A percentile compares a stretch with the other conserved stretches of the same genome.
Conservation (phyloP, 92 coral and sea anemone genomes). For the Nematostella vectensis region DNA sequence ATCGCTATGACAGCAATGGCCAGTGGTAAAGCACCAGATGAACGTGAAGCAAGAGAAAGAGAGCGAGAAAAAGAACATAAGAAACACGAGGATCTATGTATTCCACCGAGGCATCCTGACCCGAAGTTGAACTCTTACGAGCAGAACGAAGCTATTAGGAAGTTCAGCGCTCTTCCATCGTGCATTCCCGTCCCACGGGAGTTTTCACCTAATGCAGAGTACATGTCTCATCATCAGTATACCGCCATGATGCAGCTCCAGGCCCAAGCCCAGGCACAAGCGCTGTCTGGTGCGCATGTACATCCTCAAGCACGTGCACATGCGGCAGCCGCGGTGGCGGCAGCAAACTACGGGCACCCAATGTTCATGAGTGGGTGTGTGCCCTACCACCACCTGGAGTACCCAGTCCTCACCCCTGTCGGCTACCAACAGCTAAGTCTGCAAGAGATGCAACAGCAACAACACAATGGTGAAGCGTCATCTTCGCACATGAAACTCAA, state of each 20-base stretch:
- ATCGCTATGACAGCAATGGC: constrained; percentile 46
- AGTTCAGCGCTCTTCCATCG: constrained; percentile 47
- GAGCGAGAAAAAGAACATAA: constrained; percentile 30
- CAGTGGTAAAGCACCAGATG: constrained; percentile 30
- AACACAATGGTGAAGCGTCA: constrained; percentile 59
- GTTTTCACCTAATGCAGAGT: constrained; percentile 49
- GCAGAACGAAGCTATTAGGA: constrained; percentile 80
- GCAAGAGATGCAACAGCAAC: constrained; percentile 49
- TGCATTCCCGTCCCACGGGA: constrained; percentile 57
- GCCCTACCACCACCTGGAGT: constrained; percentile 56
- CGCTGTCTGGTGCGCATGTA: constrained; percentile 25
- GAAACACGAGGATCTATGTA: constrained; percentile 33
- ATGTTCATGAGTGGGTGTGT: constrained; percentile 34
- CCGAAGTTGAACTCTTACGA: constrained; percentile 68
- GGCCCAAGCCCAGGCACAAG: constrained; percentile 42
- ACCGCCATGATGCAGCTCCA: constrained; percentile 38
- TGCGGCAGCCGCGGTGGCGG: constrained; percentile 36
- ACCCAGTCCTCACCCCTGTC: constrained; percentile 39
- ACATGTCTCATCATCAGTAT: constrained; percentile 30
- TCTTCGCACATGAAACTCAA: constrained; percentile 50
- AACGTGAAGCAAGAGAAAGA: constrained; percentile 25
- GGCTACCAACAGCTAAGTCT: constrained; percentile 35
- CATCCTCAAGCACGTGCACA: constrained; percentile 40
- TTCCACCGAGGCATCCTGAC: constrained; percentile 74
- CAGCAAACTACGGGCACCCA: constrained; percentile 33